Base-by-base conservation (phyloP, 2,113 vertebrate genomes). In the Petromus typicus region DNA sequence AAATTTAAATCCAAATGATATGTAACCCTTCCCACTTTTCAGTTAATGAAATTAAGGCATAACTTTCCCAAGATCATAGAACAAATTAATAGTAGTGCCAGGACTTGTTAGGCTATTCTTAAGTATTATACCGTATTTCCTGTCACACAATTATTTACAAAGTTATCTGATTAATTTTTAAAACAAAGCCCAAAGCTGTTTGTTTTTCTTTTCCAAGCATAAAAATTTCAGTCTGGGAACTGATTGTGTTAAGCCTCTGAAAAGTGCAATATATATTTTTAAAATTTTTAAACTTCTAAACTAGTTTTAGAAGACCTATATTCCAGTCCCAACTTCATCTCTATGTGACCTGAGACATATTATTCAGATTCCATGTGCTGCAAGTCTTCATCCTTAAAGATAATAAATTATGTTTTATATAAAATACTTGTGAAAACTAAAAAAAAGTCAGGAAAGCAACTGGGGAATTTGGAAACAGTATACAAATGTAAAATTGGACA, bases 271-370 rank as follows among this genome's bases (percentile, higher is more conserved):
- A 71, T 14, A 92, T 91, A 95, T 89, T 56, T 34, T 13, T 76
- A 10, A 61, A 14, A 61, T 54, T 30, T 67, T 59, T 67, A 14
- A n/a, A 51, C n/a, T 82, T 90, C 57, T 95, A 18, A 96, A 88
- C 85, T 79, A 95, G 81, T 73, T 96, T 97, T 71, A 66, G 37
- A 96, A 92, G 75, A 84, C 48, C 79, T 95, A 81, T 79, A 92
- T 93, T 95, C 16, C 67, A 63, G 37, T 63, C 16, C 20, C 90
- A 27, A 18, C 34, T 92, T 92, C 56, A 56, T 84, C 51, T 83
- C 51, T 69, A 25, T 76, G 43, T 89, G 73, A 86, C n/a, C 14
- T 56, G 75, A 83, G 30, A 86, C 61, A 85, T 76, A 56, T 59
- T 90, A 71, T 71, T 94, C 67, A 93, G 57, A 92, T 12, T 90